Base-by-base conservation (phyloP, 2,797 vertebrate species). In the Brachyrhaphis roseni region DNA sequence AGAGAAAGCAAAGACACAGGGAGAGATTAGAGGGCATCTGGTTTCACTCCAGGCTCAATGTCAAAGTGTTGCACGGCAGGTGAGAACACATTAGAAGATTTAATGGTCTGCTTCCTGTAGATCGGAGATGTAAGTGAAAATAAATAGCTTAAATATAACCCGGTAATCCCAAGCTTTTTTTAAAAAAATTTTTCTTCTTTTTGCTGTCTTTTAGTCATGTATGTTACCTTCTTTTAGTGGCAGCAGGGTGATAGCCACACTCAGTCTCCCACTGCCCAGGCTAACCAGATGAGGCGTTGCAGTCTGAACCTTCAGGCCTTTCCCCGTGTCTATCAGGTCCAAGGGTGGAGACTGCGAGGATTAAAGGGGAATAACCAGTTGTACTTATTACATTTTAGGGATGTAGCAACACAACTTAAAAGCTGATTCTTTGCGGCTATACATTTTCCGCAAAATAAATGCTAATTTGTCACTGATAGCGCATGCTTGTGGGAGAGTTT, bases 311-410 rank as follows among this genome's bases (percentile, higher is more conserved):
- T 96, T 96, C 83, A 96, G 80, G 12, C 93, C 94, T 77, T 96
- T 96, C 73, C 96, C 95, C 0, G 95, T 96, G 91, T 96, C 95
- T 28, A 95, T 95, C 90, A 96, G 82, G 79, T 96, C 95, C 90
- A 96, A 77, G 5, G 95, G 86, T 0, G 95, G 89, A 49, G 93
- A 93, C 96, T 96, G 78, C 16, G 86, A 82, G 62, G 47, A 78
- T 57, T 72, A 76, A 88, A 15, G 79, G 39, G 3, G 26, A 39
- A 26, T 43, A 71, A 71, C 41, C 41, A 46, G 5, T 83, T 18
- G 49, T 2, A 47, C 13, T 74, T 39, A 16, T 71, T 71, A 41
- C 13, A 46, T 28, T 71, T 45, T 7, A 16, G 36, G 8, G 20
- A 12, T 4, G 13, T 18, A 16, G 8, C 26, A 26, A 71, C 5